Percentiles rank a stretch among this genome's conserved stretches.
Evolutionary conservation across 92 coral and sea anemone genomes (phyloP).

Genomic region (Zoanthus solanderi): DNA sequence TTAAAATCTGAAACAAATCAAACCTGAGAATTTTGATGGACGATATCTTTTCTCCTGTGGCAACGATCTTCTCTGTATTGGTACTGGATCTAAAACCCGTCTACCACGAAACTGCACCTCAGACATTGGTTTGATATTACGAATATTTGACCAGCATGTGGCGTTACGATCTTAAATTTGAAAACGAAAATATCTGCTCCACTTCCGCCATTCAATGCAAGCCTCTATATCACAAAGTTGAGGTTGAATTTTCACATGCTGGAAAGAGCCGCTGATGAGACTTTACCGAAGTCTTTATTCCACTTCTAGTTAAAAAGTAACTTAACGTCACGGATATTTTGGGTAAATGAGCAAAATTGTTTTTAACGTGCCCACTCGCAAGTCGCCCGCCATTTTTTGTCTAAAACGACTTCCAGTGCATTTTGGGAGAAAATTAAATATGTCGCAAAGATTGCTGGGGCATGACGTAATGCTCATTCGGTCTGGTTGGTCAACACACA

Average conservation of each 20-base stretch:
- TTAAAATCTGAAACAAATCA: background rate
- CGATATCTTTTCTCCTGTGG: constrained; percentile 70
- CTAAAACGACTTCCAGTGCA: constrained; percentile 7
- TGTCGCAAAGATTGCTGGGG: constrained; percentile 39
- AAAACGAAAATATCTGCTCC: constrained; percentile 18
- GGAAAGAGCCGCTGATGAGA: background rate
- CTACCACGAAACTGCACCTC: constrained; percentile 79
- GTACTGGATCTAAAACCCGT: constrained; percentile 81
- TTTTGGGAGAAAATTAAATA: background rate
- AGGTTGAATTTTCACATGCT: background rate
- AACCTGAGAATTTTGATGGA: constrained; percentile 75
- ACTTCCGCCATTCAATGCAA: constrained; percentile 41
- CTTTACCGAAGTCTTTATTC: background rate
- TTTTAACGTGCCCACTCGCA: constrained; percentile 38
- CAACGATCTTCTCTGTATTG: constrained; percentile 74
- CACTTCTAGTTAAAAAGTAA: background rate
- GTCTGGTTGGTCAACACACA: no score
- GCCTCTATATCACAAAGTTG: background rate
- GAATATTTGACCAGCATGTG: background rate
- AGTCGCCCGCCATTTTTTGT: constrained; percentile 56
- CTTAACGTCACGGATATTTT: constrained; percentile 41
- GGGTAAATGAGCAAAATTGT: constrained; percentile 37
- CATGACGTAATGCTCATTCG: no score
- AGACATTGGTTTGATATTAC: constrained; percentile 46
- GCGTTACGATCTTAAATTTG: constrained; percentile 1